Evolutionary conservation across 2,113 vertebrate species (phyloP).

Genomic region (Alexandromys fortis): DNA sequence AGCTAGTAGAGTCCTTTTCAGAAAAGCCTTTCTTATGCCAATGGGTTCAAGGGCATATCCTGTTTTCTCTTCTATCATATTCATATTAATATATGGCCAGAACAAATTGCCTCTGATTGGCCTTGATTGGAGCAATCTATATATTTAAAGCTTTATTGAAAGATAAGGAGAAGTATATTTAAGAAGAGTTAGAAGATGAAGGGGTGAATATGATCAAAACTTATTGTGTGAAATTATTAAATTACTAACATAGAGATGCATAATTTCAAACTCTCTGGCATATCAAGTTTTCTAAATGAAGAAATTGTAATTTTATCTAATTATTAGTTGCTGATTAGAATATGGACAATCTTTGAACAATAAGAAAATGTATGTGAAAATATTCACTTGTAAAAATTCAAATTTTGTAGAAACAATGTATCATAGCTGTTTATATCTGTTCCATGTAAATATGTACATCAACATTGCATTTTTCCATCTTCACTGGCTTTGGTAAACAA

Average conservation of each 20-base stretch:
- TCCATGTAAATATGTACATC: neutral
- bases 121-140: neutral
- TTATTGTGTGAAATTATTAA: neutral
- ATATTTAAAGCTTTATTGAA: neutral
- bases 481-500: neutral
- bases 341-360: neutral
- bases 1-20: neutral
- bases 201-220: neutral
- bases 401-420: slow-evolving; percentile 45
- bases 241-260: neutral
- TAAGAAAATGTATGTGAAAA: neutral
- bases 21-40: neutral
- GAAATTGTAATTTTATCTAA: neutral
- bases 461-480: slow-evolving; percentile 33
- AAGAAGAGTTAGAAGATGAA: neutral
- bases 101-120: neutral
- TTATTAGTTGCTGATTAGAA: slow-evolving; percentile 45
- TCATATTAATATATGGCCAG: neutral
- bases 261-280: neutral
- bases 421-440: slow-evolving; percentile 58
- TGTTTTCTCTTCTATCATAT: too few relatives aligned
- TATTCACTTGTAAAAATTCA: slow-evolving; percentile 14
- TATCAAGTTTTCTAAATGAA: neutral
- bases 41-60: neutral
- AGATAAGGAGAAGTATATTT: neutral